Conservation (phyloP, 2,888 invertebrate genomes). For the Furcula furcula region DNA sequence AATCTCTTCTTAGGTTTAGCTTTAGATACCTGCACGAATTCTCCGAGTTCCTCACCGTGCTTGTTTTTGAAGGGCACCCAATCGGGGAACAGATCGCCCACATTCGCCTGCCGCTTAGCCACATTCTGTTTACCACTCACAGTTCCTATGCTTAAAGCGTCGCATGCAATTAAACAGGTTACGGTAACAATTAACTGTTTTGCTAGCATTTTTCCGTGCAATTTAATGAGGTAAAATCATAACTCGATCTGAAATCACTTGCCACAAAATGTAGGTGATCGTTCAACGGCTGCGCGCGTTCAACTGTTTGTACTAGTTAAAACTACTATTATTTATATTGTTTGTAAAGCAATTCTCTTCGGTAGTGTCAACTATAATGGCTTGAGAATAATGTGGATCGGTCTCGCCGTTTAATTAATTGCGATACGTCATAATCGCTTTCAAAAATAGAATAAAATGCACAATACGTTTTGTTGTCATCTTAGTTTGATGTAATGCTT, state of each 20-base stretch:
- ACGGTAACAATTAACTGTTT: constrained; percentile 20
- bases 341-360: constrained; percentile 68
- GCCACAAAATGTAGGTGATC: constrained; percentile 34
- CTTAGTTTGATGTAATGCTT: not conserved
- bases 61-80: constrained; percentile 76
- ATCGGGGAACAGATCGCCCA: constrained; percentile 61
- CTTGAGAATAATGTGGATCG: constrained; percentile 52
- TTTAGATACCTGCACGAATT: constrained; percentile 52
- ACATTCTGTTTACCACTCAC: constrained; percentile 53
- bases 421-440: not conserved
- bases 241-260: constrained; percentile 17
- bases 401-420: constrained; percentile 4
- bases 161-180: constrained; percentile 34
- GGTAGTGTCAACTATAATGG: constrained; percentile 36
- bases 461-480: not conserved
- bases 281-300: constrained; percentile 52
- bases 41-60: constrained; percentile 62
- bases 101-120: constrained; percentile 49
- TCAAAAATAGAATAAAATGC: not conserved
- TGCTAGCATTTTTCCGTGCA: constrained; percentile 32
- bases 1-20: constrained; percentile 64
- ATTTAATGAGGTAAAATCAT: constrained; percentile 23
- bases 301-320: constrained; percentile 58
- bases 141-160: constrained; percentile 50
- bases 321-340: constrained; percentile 78